phyloP scores from a whole-genome alignment of 64 coral and sea anemone species.

The Catalaphyllia jardinei region DNA sequence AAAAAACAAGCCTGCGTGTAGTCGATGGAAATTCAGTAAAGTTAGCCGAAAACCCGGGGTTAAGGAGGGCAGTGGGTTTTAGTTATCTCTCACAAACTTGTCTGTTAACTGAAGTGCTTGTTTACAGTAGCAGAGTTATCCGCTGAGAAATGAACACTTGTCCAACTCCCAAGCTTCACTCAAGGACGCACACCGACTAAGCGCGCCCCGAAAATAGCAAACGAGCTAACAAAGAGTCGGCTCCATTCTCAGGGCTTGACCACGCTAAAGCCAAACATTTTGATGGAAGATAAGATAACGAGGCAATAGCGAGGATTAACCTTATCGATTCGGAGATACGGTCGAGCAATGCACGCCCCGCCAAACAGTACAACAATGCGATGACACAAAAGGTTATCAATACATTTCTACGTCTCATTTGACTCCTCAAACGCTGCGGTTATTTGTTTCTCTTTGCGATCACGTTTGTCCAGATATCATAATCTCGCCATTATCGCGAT shows the following conservation, averaged over 20 bases:
- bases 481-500: background rate
- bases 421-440: no score
- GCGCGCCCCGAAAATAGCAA: background rate
- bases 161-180: background rate
- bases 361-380: constrained; percentile 14
- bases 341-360: background rate
- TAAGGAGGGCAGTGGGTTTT: background rate
- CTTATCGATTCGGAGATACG: background rate
- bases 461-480: background rate
- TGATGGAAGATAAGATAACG: constrained; percentile 36
- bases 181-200: background rate
- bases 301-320: constrained; percentile 13
- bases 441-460: background rate
- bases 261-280: constrained; percentile 22
- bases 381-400: constrained; percentile 33
- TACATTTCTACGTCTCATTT: background rate
- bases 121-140: background rate
- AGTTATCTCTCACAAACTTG: background rate
- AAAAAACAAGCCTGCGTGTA: background rate
- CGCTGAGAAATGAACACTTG: background rate
- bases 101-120: background rate
- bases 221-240: background rate
- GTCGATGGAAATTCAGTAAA: background rate
- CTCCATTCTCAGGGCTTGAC: background rate
- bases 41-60: background rate